Conservation (phyloP, 2,888 invertebrate genomes). For the Anagyrus pseudococci region DNA sequence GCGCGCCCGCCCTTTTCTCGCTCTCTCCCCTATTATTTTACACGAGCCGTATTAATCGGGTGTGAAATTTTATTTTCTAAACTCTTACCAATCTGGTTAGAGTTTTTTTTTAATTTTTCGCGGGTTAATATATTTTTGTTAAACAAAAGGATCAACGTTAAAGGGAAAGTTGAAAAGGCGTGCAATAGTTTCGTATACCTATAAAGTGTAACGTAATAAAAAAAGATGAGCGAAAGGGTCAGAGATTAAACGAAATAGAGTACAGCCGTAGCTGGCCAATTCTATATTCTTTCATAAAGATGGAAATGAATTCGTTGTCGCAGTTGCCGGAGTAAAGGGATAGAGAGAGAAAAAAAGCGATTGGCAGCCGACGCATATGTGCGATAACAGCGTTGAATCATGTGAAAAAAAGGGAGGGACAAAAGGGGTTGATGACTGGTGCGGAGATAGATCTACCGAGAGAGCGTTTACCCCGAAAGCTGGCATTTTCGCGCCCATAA, state of each 20-base stretch:
- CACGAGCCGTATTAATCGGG: background rate
- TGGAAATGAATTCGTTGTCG: conserved; percentile 51
- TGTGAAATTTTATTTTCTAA: no score
- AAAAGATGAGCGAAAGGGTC: background rate
- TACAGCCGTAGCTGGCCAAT: conserved; percentile 4
- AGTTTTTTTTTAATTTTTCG: conserved; percentile 1
- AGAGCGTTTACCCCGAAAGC: conserved; percentile 57
- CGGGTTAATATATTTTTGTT: background rate
- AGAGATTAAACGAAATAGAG: background rate
- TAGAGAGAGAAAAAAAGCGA: conserved; percentile 38
- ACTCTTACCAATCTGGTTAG: no score
- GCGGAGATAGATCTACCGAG: conserved; percentile 48
- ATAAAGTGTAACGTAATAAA: background rate
- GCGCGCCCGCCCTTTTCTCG: background rate
- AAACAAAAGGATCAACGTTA: background rate
- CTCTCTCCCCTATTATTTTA: conserved; percentile 6
- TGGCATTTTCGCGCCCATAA: conserved; percentile 49
- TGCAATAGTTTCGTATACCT: no score
- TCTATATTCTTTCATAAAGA: conserved; percentile 48
- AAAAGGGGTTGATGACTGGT: conserved; percentile 34
- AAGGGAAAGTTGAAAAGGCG: background rate
- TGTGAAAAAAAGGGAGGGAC: background rate
- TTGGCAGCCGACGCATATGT: conserved; percentile 42
- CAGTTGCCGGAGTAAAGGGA: conserved; percentile 39
- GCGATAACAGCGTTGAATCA: no score